These are phyloP conservation scores for Tyrannus savana DNA, from an alignment of 2,113 vertebrate genomes.

Conservation along the genomic window DNA sequence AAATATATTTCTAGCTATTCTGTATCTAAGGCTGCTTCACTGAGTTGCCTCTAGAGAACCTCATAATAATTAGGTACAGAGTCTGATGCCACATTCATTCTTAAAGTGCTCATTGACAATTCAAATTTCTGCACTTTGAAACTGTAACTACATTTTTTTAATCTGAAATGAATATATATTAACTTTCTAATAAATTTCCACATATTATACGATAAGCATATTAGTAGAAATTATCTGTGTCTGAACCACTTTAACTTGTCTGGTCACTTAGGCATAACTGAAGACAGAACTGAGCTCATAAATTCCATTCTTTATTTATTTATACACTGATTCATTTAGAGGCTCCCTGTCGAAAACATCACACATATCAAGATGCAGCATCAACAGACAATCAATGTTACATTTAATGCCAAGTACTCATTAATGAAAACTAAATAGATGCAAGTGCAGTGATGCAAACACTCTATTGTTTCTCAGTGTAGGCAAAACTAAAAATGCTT, in stretches of 20 bases:
- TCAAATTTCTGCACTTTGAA: not conserved
- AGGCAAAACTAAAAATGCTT: not conserved
- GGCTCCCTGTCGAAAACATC: not conserved
- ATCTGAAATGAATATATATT: not conserved
- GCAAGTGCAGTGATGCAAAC: not conserved
- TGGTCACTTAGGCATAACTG: not conserved
- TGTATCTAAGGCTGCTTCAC: not conserved
- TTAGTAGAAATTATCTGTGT: not conserved
- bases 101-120: not conserved
- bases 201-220: not conserved
- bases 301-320: not conserved
- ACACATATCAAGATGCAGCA: slow-evolving; percentile 12
- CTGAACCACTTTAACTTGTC: not conserved
- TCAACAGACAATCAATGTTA: not conserved
- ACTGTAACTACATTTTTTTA: not conserved
- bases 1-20: not conserved
- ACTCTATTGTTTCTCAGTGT: not conserved
- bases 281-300: not conserved
- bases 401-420: not conserved
- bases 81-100: not conserved
- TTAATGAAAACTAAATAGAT: slow-evolving; percentile 34
- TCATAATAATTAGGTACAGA: not conserved
- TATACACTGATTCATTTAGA: not conserved
- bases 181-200: not conserved
- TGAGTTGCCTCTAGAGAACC: not conserved